Evolutionary conservation across 2,797 vertebrate species (phyloP).

Genomic region (Micrastur ruficollis): DNA sequence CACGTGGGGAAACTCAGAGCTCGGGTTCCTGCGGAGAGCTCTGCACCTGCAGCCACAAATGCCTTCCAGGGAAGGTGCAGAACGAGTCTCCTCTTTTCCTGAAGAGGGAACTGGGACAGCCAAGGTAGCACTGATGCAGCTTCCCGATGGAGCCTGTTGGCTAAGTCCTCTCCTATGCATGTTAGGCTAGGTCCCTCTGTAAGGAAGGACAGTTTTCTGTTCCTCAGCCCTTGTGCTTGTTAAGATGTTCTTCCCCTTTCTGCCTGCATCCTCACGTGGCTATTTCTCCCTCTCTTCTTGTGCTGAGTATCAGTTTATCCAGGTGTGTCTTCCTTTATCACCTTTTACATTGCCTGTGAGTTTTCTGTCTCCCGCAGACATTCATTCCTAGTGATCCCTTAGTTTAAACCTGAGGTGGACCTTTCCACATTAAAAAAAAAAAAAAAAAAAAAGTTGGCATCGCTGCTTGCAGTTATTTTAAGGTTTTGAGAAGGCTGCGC

Average conservation of each 20-base stretch:
- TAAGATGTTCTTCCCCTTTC: neutral
- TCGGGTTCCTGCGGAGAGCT: fast-evolving
- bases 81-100: neutral
- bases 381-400: neutral
- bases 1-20: neutral
- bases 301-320: neutral
- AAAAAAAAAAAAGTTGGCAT: too few relatives aligned
- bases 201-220: neutral
- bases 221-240: neutral
- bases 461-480: neutral
- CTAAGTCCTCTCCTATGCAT: neutral
- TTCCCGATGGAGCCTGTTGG: fast-evolving
- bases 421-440: neutral
- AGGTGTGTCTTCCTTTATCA: fast-evolving
- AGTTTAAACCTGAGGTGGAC: neutral
- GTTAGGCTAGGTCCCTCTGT: neutral
- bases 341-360: neutral
- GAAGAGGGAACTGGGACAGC: neutral
- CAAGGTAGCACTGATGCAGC: fast-evolving
- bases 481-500: neutral
- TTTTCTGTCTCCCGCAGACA: neutral
- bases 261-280: fast-evolving
- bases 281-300: neutral
- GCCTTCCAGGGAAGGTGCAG: too few relatives aligned
- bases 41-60: neutral